Conservation (phyloP, 2,888 invertebrate genomes). For the Epirrhoe tristata region DNA sequence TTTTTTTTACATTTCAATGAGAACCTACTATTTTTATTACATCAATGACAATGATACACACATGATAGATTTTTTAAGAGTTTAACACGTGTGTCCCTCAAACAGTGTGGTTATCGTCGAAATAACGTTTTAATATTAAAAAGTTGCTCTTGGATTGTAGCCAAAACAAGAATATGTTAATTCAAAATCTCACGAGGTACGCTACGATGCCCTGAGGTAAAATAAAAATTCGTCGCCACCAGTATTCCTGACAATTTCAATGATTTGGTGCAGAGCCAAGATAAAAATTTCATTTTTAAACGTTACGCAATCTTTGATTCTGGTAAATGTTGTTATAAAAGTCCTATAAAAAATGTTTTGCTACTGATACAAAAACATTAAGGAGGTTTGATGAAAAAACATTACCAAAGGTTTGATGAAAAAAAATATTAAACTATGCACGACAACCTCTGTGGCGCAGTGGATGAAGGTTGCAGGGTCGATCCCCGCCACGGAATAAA, state of each 20-base stretch:
- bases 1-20: no score
- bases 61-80: not conserved
- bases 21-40: no score
- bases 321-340: not conserved
- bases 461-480: no score
- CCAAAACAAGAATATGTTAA: constrained; percentile 32
- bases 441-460: no score
- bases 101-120: not conserved
- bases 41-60: no score
- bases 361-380: not conserved
- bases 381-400: no score
- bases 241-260: constrained; percentile 34
- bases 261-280: constrained; percentile 66
- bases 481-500: no score
- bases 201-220: constrained; percentile 40
- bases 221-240: constrained; percentile 43
- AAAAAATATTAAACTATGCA: no score
- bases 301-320: constrained; percentile 48
- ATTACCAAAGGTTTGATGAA: no score
- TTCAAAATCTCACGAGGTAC: constrained; percentile 26
- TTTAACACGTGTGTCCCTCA: not conserved
- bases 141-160: constrained; percentile 28
- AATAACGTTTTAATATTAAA: constrained; percentile 39
- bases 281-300: constrained; percentile 58
- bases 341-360: not conserved